Evolutionary conservation across 1,140 invertebrate genomes (phyloP).

Genomic region (Brachionus asplanchnoidis): DNA sequence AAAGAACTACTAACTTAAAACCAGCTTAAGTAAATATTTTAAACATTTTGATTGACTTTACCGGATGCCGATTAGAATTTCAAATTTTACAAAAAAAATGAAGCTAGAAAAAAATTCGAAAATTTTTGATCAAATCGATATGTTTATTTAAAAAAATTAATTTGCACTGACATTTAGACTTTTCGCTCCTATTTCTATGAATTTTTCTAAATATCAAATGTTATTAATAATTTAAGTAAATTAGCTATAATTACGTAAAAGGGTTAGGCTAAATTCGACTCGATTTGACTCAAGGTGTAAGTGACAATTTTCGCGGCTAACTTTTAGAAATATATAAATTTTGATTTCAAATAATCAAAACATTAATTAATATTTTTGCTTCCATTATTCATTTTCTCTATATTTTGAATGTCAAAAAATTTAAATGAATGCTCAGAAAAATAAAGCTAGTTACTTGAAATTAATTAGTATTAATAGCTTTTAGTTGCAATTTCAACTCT

Average conservation of each 20-base stretch:
- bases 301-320: not conserved
- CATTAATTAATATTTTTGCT: not conserved
- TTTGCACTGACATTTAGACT: not conserved
- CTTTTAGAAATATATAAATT: not conserved
- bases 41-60: not conserved
- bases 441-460: constrained; percentile 21
- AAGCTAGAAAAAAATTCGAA: too few relatives aligned
- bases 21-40: not conserved
- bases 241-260: too few relatives aligned
- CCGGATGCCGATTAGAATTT: not conserved
- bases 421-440: not conserved
- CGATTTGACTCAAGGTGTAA: not conserved
- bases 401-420: not conserved
- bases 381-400: not conserved
- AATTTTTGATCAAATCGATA: not conserved
- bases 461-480: constrained; percentile 19
- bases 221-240: too few relatives aligned
- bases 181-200: not conserved
- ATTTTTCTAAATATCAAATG: too few relatives aligned
- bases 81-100: not conserved
- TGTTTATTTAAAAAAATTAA: not conserved
- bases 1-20: not conserved
- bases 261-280: not conserved
- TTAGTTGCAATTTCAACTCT: not conserved
- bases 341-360: not conserved